phyloP scores from a whole-genome alignment of 2,888 invertebrate species.

The Andrena trimmerana region DNA sequence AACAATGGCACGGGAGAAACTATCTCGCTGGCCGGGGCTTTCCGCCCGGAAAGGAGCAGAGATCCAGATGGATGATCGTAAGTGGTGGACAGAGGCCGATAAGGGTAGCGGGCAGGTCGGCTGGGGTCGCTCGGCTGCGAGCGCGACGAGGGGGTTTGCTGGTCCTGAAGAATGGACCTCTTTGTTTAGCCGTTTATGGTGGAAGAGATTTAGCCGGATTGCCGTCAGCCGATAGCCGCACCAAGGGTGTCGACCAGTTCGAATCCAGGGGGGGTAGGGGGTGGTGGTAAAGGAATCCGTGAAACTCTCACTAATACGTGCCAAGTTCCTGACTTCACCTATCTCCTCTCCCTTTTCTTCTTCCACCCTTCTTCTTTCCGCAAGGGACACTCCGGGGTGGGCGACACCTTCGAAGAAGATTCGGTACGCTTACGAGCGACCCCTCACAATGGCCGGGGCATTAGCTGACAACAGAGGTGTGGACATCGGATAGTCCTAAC shows the following conservation, averaged over 20 bases:
- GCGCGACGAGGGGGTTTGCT: constrained; percentile 64
- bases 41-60: constrained; percentile 68
- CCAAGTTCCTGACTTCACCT: constrained; percentile 65
- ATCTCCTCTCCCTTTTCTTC: constrained; percentile 33
- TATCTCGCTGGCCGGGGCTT: constrained; percentile 62
- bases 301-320: constrained; percentile 78
- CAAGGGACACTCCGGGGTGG: constrained; percentile 42
- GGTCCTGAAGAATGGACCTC: constrained; percentile 83
- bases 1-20: constrained; percentile 59
- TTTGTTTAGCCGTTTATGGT: constrained; percentile 85
- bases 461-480: constrained; percentile 84
- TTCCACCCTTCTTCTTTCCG: constrained; percentile 54
- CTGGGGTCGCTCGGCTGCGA: constrained; percentile 52
- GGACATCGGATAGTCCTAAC: constrained; percentile 79
- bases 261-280: constrained; percentile 42
- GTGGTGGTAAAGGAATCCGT: constrained; percentile 59
- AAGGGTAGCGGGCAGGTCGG: constrained; percentile 74
- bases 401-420: constrained; percentile 66
- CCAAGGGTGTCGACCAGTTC: constrained; percentile 65
- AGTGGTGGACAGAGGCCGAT: constrained; percentile 83
- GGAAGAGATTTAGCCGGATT: constrained; percentile 85
- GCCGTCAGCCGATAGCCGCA: constrained; percentile 81
- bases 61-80: constrained; percentile 84
- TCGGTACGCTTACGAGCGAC: constrained; percentile 77
- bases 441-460: constrained; percentile 80